Percentiles rank a stretch among this genome's conserved stretches.
phyloP scores from a whole-genome alignment of 1,140 invertebrate species.

The Meloidogyne chitwoodi region DNA sequence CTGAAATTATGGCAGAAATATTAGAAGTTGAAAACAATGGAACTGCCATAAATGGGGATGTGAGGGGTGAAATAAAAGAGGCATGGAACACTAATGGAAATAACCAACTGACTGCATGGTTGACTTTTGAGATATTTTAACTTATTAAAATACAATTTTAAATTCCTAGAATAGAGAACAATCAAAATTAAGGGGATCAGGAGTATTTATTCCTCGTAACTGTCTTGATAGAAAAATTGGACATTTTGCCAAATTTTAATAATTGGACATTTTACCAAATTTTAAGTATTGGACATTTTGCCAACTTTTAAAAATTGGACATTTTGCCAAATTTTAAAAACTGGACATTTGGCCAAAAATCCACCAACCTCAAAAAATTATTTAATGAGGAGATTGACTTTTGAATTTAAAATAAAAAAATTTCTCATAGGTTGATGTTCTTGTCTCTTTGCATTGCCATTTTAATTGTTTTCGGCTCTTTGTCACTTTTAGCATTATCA shows the following conservation, averaged over 20 bases:
- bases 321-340: not conserved
- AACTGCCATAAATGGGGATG: not conserved
- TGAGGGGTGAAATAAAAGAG: not conserved
- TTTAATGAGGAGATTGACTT: no score
- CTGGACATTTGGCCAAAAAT: not conserved
- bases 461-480: constrained; percentile 14
- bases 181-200: no score
- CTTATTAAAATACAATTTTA: no score
- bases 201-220: no score
- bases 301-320: no score
- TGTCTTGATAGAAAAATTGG: not conserved
- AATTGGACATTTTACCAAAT: no score
- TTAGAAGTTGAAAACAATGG: constrained; percentile 6
- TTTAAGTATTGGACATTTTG: no score
- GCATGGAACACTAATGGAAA: not conserved
- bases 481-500: constrained; percentile 15
- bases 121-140: not conserved
- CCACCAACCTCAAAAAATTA: no score
- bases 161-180: no score
- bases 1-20: constrained; percentile 3
- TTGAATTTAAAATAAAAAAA: not conserved
- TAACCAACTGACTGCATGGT: constrained; percentile 2
- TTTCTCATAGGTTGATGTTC: constrained; percentile 22
- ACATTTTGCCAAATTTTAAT: not conserved
- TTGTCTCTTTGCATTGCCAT: constrained; percentile 21